Base-by-base conservation (phyloP, 2,888 invertebrate species). In the Xestobium rufovillosum region DNA sequence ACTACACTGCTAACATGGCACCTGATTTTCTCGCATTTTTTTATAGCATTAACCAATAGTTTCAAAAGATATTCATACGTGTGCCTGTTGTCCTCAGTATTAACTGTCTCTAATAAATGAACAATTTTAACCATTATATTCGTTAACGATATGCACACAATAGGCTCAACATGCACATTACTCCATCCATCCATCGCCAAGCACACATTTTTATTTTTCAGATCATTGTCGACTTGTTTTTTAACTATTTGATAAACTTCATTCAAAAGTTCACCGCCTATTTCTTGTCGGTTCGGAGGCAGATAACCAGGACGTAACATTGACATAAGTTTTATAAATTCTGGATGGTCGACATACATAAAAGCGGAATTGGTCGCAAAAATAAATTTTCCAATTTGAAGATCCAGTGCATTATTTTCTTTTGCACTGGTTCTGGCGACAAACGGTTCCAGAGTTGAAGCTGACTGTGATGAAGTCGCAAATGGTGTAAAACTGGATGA, bases 111-210 rank as follows among this genome's bases (percentile, higher is more conserved):
- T 25, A 41, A 36, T 31, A 47, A 34, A 31, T 37, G 32, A 12
- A 40, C 25, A 4, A 11, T 29, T 17, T 34, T 26, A 4, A 14
- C 26, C 8, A 8, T 14, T 8, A 30, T 4, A 12, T 30, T 10
- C 10, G 28, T 34, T 2, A 31, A 11, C 15, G 35, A 34, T 13
- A 39, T 31, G 34, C 39, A 41, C 16, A 45, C 16, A 27, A 41
- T 33, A 14, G 42, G 35, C 26, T 47, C 48, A 29, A 43, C 42
- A 28, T 43, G 44, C 8, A 46, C 34, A 30, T 45, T 42, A 23
- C 44, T 42, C 43, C 44, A 48, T 19, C 42, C 44, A 42, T 47
- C 47, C 25, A 45, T 11, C 14, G 37, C 25, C 31, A 45, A 13
- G 25, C 34, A 33, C 14, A 44, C 42, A 35, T 17, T 19, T 17